Percentiles rank a stretch among this genome's conserved stretches.
Conservation (phyloP, 2,797 vertebrate species). For the Hybognathus amarus region DNA sequence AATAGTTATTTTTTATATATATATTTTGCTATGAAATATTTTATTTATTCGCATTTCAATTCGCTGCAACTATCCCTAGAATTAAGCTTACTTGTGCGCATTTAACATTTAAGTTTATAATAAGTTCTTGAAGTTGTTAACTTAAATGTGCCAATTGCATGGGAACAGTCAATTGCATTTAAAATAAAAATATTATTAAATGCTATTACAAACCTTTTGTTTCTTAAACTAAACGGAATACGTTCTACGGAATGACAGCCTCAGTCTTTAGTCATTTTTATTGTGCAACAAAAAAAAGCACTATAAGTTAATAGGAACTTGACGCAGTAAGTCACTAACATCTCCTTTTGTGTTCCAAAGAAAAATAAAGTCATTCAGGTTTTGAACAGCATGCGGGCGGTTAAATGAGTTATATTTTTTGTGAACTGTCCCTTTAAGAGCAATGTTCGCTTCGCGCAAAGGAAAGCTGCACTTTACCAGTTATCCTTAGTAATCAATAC, state of each 20-base stretch:
- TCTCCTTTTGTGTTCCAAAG: not conserved
- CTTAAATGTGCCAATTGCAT: not conserved
- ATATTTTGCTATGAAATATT: not conserved
- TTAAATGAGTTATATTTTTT: not conserved
- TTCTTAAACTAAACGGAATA: not conserved
- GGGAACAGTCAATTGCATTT: not conserved
- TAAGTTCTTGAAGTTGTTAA: not conserved
- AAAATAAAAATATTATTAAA: not conserved
- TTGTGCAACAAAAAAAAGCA: not conserved
- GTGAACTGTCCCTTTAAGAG: not conserved
- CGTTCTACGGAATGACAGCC: not conserved
- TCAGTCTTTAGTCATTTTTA: not conserved
- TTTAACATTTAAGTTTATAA: not conserved
- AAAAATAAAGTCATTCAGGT: not conserved
- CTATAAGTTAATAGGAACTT: not conserved
- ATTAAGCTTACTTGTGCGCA: not conserved
- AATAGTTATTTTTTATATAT: not conserved
- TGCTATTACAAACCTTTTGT: not conserved
- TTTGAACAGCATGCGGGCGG: not conserved
- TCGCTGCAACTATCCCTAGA: not conserved
- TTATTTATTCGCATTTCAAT: not conserved
- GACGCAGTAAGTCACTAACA: not conserved
- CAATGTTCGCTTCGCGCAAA: not conserved
- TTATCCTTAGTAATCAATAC: slow-evolving; percentile 16
- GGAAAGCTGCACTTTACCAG: not conserved